Base-by-base conservation (phyloP, 1,140 invertebrate species). In the Akabosia matsudoensis region DNA sequence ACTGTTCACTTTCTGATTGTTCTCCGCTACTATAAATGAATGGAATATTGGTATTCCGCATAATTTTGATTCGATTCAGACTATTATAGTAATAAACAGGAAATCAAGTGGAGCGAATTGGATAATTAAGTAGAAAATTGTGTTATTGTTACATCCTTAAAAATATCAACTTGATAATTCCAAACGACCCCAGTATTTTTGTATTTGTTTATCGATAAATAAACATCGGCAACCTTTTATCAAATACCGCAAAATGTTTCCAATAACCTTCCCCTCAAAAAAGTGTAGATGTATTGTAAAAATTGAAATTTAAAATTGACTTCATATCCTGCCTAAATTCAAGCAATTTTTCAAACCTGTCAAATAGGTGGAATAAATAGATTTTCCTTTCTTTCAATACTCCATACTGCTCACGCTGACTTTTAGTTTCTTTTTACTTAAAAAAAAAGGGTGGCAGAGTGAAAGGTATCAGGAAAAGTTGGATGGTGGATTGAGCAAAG, bases 61-160 rank as follows among this genome's bases (percentile, higher is more conserved):
- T n/a, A n/a, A n/a, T n/a, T n/a, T n/a, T n/a, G 37, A 45, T 45
- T 45, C 18, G 37, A 45, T 45, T 45, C 37, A 18, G 37, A 7
- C 37, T 18, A 45, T 45, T 45, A 45, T 45, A 30, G 61, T 67
- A 67, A 67, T 67, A 24, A 67, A 30, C 31, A 13, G 61, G 61
- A 67, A 67, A 67, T 67, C 61, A 67, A 31, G 61, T 31, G 61
- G 61, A 67, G 28, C 28, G 31, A 67, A 67, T 67, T 67, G 61
- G 61, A 67, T 67, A 67, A 67, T 67, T 67, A 67, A 67, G 61
- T 67, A 67, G 61, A 67, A 67, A 67, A 67, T 67, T 67, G 61
- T 67, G 61, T 67, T 67, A 22, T 67, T 67, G 61, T 67, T 18
- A 18, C 37, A 45, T 7, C 37, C 7, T 45, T 18, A n/a, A n/a